Percentiles rank a stretch among this genome's conserved stretches.
Conservation (phyloP, 2,888 invertebrate species). For the Hartigia nigra region DNA sequence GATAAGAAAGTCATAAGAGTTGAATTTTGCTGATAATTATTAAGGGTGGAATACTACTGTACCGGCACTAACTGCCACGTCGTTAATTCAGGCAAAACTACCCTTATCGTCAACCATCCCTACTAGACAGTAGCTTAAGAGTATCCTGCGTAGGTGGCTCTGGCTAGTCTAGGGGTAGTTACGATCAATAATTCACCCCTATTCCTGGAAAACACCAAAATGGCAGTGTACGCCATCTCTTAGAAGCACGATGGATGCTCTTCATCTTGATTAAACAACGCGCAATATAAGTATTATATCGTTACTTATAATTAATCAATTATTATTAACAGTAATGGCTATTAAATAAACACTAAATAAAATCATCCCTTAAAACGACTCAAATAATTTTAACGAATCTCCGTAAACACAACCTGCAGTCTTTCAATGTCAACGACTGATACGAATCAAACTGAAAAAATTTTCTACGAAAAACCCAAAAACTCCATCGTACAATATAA, state of each 20-base stretch:
- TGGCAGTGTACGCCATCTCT: constrained; percentile 60
- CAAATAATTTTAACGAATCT: background rate
- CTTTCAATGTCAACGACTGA: background rate
- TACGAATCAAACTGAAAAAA: background rate
- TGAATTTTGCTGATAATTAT: background rate
- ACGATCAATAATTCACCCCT: constrained; percentile 54
- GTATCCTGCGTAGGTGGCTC: constrained; percentile 53
- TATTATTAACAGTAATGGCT: background rate
- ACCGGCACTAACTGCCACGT: background rate
- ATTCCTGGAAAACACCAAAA: constrained; percentile 44
- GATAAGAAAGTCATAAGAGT: background rate
- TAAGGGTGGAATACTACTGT: background rate
- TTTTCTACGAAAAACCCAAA: background rate
- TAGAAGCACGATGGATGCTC: constrained; percentile 26
- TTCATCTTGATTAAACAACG: background rate
- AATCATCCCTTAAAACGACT: background rate
- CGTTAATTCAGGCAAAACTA: constrained; percentile 8
- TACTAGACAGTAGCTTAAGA: constrained; percentile 31
- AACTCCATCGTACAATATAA: background rate
- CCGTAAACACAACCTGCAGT: background rate
- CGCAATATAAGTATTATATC: background rate
- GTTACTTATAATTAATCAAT: background rate
- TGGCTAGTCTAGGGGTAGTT: constrained; percentile 35
- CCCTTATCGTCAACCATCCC: constrained; percentile 23
- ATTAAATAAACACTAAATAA: background rate